Conservation (phyloP, 2,113 vertebrate species). For the Oostethus manadensis region DNA sequence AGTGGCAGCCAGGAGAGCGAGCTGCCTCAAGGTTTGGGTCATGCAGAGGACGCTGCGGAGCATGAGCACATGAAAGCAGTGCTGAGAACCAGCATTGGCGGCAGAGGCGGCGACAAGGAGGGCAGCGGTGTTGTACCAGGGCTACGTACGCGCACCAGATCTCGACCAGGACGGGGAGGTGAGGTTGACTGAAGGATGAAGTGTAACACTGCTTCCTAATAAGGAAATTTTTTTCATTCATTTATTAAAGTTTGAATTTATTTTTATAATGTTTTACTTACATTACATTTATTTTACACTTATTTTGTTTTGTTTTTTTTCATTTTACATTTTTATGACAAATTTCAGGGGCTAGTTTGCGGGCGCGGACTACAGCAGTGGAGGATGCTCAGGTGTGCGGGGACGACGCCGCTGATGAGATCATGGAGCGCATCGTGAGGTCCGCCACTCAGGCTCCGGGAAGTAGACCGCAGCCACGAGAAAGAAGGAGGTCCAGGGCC, state of each 20-base stretch:
- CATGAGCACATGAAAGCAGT: constrained; percentile 93
- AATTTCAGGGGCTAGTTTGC: constrained; percentile 69
- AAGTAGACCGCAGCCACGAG: constrained; percentile 83
- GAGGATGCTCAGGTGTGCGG: constrained; percentile 77
- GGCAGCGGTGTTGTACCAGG: constrained; percentile 56
- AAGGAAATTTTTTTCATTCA: not conserved
- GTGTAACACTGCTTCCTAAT: not conserved
- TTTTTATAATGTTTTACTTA: not conserved
- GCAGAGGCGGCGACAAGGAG: constrained; percentile 62
- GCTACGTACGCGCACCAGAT: constrained; percentile 77
- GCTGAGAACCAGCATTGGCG: constrained; percentile 74
- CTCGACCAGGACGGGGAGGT: constrained; percentile 80
- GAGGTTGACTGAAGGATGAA: constrained; percentile 1
- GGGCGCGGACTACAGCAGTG: constrained; percentile 63
- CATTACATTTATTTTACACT: not conserved
- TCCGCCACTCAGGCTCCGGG: constrained; percentile 91
- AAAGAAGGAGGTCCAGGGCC: constrained; percentile 89
- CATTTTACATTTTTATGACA: not conserved
- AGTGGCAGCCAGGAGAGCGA: constrained; percentile 63
- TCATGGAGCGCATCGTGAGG: constrained; percentile 97
- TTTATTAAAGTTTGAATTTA: not conserved
- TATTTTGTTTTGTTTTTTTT: not conserved
- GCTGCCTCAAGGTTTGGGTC: constrained; percentile 78
- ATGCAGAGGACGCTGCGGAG: constrained; percentile 79
- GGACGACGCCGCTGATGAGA: constrained; percentile 87